Conservation (phyloP, 2,113 vertebrate genomes). For the Petroica traversi region DNA sequence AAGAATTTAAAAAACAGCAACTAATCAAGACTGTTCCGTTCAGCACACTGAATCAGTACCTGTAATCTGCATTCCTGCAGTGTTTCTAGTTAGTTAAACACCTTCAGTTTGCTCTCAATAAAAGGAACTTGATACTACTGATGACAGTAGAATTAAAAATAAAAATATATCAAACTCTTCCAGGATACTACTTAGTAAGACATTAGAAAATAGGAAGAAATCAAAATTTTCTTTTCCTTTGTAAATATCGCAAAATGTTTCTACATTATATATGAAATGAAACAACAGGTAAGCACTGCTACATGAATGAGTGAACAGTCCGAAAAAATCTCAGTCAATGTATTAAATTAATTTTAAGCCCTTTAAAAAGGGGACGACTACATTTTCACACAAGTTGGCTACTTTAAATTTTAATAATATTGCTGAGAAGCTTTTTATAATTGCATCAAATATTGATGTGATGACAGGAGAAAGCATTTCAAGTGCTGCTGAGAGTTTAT, state of each 20-base stretch:
- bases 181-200: background rate
- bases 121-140: background rate
- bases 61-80: background rate
- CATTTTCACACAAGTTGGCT: background rate
- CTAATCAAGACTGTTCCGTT: background rate
- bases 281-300: background rate
- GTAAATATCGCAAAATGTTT: background rate
- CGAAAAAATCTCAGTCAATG: background rate
- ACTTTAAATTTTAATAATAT: constrained; percentile 42
- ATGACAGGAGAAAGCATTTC: background rate
- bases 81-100: background rate
- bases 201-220: background rate
- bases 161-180: background rate
- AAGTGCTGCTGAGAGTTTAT: background rate
- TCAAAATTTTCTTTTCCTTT: background rate
- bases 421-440: constrained; percentile 31
- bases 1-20: background rate
- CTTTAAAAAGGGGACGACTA: background rate
- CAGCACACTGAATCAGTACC: background rate
- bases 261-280: background rate
- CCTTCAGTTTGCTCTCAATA: background rate
- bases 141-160: background rate
- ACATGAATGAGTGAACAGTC: background rate
- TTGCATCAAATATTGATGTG: constrained; percentile 32
- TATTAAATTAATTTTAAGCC: background rate